Base-by-base conservation (phyloP, 2,888 invertebrate genomes). In the Polymixis lichenea region DNA sequence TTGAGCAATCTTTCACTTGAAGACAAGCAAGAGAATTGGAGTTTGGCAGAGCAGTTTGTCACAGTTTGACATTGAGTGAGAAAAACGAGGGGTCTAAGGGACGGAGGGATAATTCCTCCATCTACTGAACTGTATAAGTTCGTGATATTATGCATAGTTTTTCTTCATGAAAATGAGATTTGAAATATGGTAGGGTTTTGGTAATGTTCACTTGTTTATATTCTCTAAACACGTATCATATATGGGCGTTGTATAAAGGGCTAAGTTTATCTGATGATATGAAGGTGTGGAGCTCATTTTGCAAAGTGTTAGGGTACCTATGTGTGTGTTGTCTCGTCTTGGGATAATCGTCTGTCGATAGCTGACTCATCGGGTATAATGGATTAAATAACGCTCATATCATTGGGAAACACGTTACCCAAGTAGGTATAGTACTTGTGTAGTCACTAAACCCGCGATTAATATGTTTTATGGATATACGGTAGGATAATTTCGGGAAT, bases 1-100 rank as follows among this genome's bases (percentile, higher is more conserved):
- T 83, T 77, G 28, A 38, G 38, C 82, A 82, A 82, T 74, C 46
- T 61, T 73, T 85, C 77, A 74, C 62, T 71, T n/a, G 82, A 43
- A 8, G 46, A 85, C 78, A 70, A 69, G 60, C 58, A 22, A 60
- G 58, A 32, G 51, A 64, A 46, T 68, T 71, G 64, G 65, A 60
- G 58, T 74, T 82, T 77, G 78, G 43, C 55, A 49, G 62, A 64
- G 78, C 82, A 74, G 68, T 77, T 77, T 74, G 71, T 82, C 73
- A 72, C 82, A 66, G 38, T 38, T 60, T 77, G 74, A 83, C 69
- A 60, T 67, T 61, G 72, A 83, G 70, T 61, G 80, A 72, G 70
- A 72, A 76, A 80, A 80, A 84, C 66, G 60, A 60, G 84, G 72
- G 66, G 73, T 53, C 51, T 4, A 15, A 56, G 51, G 73, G 71